Evolutionary conservation across 2,113 vertebrate species (phyloP), one percentile per base, ranked within the genome.

Genomic region (Sylvilagus bachmani): DNA sequence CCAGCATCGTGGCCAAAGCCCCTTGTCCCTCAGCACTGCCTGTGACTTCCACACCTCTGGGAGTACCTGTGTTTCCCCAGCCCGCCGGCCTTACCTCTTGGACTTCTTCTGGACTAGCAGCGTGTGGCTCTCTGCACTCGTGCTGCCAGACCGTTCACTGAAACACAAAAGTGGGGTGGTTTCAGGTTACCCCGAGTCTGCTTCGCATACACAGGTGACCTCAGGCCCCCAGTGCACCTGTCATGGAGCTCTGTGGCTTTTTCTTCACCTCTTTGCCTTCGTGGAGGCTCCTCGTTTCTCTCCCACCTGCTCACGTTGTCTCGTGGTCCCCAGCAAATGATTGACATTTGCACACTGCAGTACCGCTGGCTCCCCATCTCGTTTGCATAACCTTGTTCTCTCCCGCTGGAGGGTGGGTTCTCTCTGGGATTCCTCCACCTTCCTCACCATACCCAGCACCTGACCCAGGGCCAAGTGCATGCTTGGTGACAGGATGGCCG

Each of bases 141-240:
- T 91, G 0, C 91, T 97, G 91, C 94, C 97, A 78, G 94, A 91
- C 62, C 77, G 93, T 13, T 97, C 96, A 8, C 96, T 97, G 94
- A 83, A 96, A 95, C 75, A 97, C 19, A 86, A 49, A 44, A 44
- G 44, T 90, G 29, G 64, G 55, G 8, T 25, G 29, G 2, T 29
- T 89, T 92, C 27, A 17, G 0, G 36, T 92, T 55, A 25, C 25
- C 17, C 22, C 7, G 19, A 66, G 78, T 8, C 78, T 73, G 10
- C 24, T 55, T 91, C 58, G 55, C 51, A 61, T 14, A 10, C 27
- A 38, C n/a, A 85, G 22, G 13, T 53, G 13, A 8, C 22, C 77
- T 33, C 2, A 5, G n/a, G 36, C 5, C 6, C 33, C 27, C 21
- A 14, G 1, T 62, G n/a, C 49, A 36, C 49, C 9, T 8, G 70